Evolutionary conservation across 2,113 vertebrate species (phyloP).

Genomic region (Charina bottae): DNA sequence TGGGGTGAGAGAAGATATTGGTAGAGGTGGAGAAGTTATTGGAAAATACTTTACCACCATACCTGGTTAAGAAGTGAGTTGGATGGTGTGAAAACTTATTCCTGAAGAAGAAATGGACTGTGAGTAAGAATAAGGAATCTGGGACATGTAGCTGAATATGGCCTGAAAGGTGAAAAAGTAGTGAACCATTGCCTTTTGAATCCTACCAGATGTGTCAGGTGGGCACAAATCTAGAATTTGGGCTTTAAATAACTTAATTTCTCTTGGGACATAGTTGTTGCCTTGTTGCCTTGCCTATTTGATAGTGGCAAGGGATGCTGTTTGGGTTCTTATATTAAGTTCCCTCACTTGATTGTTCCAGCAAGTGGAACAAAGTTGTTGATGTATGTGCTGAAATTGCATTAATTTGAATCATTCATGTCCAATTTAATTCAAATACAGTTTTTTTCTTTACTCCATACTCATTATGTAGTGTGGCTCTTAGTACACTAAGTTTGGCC

Average conservation of each 20-base stretch:
- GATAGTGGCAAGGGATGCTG: neutral
- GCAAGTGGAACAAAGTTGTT: neutral
- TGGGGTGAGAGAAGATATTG: neutral
- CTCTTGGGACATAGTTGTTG: neutral
- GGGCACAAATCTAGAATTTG: neutral
- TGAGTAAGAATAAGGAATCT: neutral
- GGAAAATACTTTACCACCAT: neutral
- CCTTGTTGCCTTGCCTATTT: neutral
- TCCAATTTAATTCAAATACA: neutral
- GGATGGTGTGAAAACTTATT: neutral
- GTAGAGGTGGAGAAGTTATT: neutral
- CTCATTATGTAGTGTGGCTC: too few species aligned
- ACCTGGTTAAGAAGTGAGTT: neutral
- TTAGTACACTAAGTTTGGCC: too few species aligned
- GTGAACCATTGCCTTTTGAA: neutral
- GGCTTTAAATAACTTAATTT: neutral
- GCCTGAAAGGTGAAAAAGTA: neutral
- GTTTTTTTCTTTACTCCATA: neutral
- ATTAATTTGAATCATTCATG: too few species aligned
- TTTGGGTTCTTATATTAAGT: neutral
- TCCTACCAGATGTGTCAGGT: neutral
- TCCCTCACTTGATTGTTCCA: neutral
- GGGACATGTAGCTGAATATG: neutral
- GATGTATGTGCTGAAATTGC: too few species aligned
- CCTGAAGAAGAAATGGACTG: neutral